A percentile compares a stretch with the other conserved stretches of the same genome.
Conservation (phyloP, 2,113 vertebrate species). For the Athene cunicularia region DNA sequence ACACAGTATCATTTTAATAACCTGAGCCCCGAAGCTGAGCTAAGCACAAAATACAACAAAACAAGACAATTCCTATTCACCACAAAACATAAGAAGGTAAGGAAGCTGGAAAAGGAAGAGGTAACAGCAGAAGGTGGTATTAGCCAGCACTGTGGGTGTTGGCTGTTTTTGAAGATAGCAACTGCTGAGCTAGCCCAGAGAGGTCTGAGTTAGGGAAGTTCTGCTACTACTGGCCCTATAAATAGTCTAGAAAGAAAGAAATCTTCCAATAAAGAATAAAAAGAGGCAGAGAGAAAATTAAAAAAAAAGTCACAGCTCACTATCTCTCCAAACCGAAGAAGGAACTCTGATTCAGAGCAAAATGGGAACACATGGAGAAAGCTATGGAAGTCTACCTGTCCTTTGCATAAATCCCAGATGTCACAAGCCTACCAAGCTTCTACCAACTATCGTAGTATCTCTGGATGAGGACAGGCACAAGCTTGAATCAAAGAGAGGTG, state of each 20-base stretch:
- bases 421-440: background rate
- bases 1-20: background rate
- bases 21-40: background rate
- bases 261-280: background rate
- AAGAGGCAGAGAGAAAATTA: background rate
- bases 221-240: background rate
- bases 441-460: rapidly evolving
- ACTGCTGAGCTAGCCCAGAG: background rate
- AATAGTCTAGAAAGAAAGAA: background rate
- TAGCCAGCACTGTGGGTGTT: background rate
- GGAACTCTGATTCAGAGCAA: background rate
- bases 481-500: background rate
- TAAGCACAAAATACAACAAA: background rate
- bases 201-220: background rate
- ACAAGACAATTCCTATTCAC: background rate
- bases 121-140: background rate
- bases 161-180: background rate
- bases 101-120: background rate
- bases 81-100: rapidly evolving
- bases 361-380: background rate
- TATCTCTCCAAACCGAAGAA: background rate
- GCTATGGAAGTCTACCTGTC: background rate
- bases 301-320: background rate
- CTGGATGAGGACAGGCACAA: background rate
- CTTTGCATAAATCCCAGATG: background rate